phyloP scores from a whole-genome alignment of 2,797 vertebrate genomes.

The Bovichtus diacanthus region DNA sequence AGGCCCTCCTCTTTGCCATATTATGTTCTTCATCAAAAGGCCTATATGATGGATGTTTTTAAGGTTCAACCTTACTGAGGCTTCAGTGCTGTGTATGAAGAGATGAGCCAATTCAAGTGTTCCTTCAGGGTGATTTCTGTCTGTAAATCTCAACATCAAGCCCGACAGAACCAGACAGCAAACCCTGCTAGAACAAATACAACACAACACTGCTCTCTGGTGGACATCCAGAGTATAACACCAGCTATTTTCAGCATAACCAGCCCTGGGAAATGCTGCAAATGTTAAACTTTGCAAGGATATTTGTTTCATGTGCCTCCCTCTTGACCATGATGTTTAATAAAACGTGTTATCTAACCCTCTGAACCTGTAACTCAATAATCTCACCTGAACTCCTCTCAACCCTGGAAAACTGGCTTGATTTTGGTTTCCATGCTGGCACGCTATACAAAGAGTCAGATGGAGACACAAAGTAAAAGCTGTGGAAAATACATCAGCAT shows the following conservation, averaged over 20 bases:
- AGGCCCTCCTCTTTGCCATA: background rate
- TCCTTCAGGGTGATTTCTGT: background rate
- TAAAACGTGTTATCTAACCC: background rate
- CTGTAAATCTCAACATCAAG: background rate
- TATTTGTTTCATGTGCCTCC: background rate
- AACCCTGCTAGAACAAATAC: background rate
- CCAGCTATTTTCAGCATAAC: background rate
- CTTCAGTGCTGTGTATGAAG: background rate
- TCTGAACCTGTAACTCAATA: slow-evolving; percentile 5
- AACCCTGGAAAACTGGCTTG: slow-evolving; percentile 5
- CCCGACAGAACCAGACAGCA: background rate
- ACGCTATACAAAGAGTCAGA: slow-evolving; percentile 16
- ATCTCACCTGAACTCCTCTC: slow-evolving; percentile 23
- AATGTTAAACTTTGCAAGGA: background rate
- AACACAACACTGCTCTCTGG: slow-evolving; percentile 41
- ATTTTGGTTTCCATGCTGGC: slow-evolving; percentile 31
- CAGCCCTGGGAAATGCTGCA: background rate
- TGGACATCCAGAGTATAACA: slow-evolving; percentile 24
- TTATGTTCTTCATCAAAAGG: slow-evolving; percentile 2
- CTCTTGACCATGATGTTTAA: background rate
- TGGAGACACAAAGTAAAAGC: background rate
- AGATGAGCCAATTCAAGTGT: background rate
- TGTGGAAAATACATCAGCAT: slow-evolving; percentile 8
- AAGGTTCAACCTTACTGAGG: background rate
- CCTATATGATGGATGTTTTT: slow-evolving; percentile 8